phyloP scores from a whole-genome alignment of 2,113 vertebrate genomes.

The Camelus dromedarius region DNA sequence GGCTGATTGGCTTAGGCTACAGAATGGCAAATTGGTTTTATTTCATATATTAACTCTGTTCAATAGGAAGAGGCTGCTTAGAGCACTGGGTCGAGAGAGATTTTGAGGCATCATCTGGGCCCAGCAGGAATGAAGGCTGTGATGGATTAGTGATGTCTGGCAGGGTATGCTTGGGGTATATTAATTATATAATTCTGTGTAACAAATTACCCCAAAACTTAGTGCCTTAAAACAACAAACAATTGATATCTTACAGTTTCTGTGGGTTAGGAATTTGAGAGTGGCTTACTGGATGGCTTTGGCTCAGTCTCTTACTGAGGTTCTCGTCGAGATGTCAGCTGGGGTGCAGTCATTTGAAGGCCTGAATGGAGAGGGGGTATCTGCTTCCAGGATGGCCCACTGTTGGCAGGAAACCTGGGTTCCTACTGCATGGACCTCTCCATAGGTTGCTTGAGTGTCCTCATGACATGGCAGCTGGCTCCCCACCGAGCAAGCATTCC shows the following conservation, averaged over 20 bases:
- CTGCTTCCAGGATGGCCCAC: not conserved
- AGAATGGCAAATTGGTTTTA: not conserved
- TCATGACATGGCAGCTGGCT: not conserved
- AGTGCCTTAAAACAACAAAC: not conserved
- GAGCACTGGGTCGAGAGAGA: not conserved
- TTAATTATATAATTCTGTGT: not conserved
- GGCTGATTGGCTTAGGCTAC: not conserved
- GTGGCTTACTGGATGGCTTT: not conserved
- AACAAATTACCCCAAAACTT: not conserved
- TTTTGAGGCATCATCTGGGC: not conserved
- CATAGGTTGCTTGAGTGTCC: no score
- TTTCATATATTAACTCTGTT: not conserved
- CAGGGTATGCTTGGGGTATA: not conserved
- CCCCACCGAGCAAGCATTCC: not conserved
- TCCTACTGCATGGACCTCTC: not conserved
- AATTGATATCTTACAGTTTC: not conserved
- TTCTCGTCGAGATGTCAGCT: not conserved
- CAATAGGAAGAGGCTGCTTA: not conserved
- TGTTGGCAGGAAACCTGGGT: not conserved
- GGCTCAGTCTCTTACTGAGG: not conserved
- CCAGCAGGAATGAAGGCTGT: not conserved
- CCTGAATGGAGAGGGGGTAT: not conserved
- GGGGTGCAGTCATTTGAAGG: not conserved
- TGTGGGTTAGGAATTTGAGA: not conserved
- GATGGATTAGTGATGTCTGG: slow-evolving; percentile 46